A percentile compares a stretch with the other conserved stretches of the same genome.
Conservation (phyloP, 2,797 vertebrate genomes). For the Sebastes iracundus region DNA sequence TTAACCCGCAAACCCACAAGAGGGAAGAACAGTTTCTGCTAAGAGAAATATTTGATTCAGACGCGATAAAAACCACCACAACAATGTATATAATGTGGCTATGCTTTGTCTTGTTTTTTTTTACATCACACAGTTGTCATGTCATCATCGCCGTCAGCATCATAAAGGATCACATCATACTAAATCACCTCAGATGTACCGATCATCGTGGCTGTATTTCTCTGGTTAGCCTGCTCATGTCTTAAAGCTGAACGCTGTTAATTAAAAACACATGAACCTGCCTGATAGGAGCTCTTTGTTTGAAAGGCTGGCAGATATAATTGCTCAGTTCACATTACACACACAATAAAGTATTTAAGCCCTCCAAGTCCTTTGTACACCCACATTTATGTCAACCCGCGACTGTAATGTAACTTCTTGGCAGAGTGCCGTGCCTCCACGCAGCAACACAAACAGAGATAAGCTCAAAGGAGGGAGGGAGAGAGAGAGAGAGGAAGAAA, state of each 20-base stretch:
- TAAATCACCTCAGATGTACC: conserved; percentile 24
- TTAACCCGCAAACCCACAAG: conserved; percentile 58
- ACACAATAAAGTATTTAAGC: conserved; percentile 81
- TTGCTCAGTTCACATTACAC: conserved; percentile 81
- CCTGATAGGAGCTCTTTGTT: conserved; percentile 77
- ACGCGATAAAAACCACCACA: conserved; percentile 14
- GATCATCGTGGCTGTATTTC: conserved; percentile 37
- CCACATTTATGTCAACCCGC: conserved; percentile 77
- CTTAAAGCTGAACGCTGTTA: conserved; percentile 67
- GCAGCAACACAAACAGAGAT: conserved; percentile 77
- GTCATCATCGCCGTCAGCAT: not conserved
- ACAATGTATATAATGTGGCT: conserved; percentile 16
- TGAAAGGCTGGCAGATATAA: conserved; percentile 80
- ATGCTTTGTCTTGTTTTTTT: not conserved
- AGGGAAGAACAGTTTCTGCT: conserved; percentile 7
- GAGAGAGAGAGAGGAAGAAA: conserved; percentile 28
- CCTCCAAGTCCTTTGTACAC: conserved; percentile 78
- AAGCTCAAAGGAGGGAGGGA: conserved; percentile 61
- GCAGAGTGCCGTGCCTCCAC: conserved; percentile 66
- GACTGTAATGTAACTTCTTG: conserved; percentile 79
- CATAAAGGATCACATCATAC: conserved; percentile 21
- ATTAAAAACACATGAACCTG: conserved; percentile 81
- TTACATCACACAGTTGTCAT: not conserved
- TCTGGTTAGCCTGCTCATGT: conserved; percentile 51
- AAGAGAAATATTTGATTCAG: conserved; percentile 35